These are phyloP conservation scores for Gari tellinella DNA, from an alignment of 2,888 invertebrate species.

Conservation along the genomic window DNA sequence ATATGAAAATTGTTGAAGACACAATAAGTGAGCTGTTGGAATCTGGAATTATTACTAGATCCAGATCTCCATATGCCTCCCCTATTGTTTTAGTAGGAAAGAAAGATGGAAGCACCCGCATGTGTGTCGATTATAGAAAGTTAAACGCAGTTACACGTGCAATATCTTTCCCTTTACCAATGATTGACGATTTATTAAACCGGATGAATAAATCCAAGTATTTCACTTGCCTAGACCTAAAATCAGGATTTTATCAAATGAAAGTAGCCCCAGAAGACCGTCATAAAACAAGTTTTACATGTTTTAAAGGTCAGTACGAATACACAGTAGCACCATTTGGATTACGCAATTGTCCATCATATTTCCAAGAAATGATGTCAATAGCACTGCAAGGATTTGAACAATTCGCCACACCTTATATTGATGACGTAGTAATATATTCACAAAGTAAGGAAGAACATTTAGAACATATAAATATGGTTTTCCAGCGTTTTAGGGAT, in stretches of 20 bases:
- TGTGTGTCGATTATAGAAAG: constrained; percentile 38
- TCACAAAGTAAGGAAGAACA: constrained; percentile 9
- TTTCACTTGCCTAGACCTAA: constrained; percentile 44
- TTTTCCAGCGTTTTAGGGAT: constrained; percentile 16
- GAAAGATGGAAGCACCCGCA: constrained; percentile 34
- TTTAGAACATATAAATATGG: constrained; percentile 1
- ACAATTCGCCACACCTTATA: constrained; percentile 19
- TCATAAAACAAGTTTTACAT: constrained; percentile 46
- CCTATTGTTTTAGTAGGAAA: constrained; percentile 41
- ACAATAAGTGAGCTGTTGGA: constrained; percentile 1
- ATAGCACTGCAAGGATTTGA: constrained; percentile 37
- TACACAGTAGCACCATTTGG: constrained; percentile 47
- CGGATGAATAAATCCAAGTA: constrained; percentile 36
- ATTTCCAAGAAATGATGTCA: constrained; percentile 38
- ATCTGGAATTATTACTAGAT: constrained; percentile 4
- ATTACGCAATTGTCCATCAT: constrained; percentile 37
- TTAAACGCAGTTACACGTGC: constrained; percentile 32
- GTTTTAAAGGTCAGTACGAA: constrained; percentile 40
- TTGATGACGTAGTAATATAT: constrained; percentile 22
- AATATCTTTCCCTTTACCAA: constrained; percentile 37
- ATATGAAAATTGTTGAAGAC: constrained; percentile 3
- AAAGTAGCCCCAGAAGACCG: constrained; percentile 24
- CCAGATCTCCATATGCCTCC: constrained; percentile 42
- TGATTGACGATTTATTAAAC: constrained; percentile 44
- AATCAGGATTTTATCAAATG: constrained; percentile 48